These are phyloP conservation scores for Chalcosyrphus nemorum DNA, from an alignment of 2,888 invertebrate species.

Conservation along the genomic window DNA sequence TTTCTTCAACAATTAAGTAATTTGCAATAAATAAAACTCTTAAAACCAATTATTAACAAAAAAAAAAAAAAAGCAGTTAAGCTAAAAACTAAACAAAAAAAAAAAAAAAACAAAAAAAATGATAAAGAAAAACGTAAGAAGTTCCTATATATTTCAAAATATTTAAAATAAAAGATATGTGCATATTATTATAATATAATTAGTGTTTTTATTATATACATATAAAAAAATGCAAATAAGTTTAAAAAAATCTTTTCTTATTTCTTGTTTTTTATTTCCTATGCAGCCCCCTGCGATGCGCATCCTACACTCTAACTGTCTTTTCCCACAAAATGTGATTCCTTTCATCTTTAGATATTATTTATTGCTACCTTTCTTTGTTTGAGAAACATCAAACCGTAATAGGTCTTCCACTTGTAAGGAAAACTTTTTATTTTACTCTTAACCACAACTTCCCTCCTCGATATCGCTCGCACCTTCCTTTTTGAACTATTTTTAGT, in stretches of 20 bases:
- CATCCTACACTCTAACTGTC: not conserved
- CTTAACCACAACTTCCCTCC: not conserved
- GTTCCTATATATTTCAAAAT: conserved; percentile 74
- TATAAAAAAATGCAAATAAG: conserved; percentile 74
- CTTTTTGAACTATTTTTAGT: conserved; percentile 4
- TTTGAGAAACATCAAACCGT: not conserved
- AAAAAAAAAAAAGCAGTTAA: conserved; percentile 45
- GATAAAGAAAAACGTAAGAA: conserved; percentile 72
- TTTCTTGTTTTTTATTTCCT: conserved; percentile 74
- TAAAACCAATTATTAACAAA: conserved; percentile 45
- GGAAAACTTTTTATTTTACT: conserved; percentile 28
- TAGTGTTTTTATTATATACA: conserved; percentile 74
- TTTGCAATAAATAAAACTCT: conserved; percentile 36
- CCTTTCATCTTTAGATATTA: not conserved
- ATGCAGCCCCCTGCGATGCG: conserved; percentile 9
- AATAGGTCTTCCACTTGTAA: conserved; percentile 55
- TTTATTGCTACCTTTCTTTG: not conserved
- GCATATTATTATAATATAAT: conserved; percentile 63
- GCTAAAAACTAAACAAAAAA: conserved; percentile 35
- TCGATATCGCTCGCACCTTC: conserved; percentile 22
- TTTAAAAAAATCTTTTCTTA: conserved; percentile 77
- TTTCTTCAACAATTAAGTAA: conserved; percentile 11
- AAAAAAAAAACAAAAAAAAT: conserved; percentile 57
- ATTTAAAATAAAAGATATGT: conserved; percentile 67
- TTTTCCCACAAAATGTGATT: not conserved